Base-by-base conservation (phyloP, 2,113 vertebrate genomes). In the Corydoras maculifer region DNA sequence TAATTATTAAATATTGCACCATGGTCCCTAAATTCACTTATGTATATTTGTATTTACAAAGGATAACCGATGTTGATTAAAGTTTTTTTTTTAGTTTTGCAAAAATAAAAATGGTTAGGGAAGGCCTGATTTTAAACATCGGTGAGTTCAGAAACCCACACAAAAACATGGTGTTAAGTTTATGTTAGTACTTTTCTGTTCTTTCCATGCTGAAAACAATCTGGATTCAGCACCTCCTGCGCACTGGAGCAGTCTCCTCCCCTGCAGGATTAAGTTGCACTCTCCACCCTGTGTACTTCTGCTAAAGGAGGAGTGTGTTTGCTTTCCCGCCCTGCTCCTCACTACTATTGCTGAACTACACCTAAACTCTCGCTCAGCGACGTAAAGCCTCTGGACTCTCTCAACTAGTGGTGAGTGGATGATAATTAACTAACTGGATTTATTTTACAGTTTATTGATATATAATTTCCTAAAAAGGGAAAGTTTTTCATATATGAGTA, bases 281-380 rank as follows among this genome's bases (percentile, higher is more conserved):
- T n/a, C 14, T 15, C 54, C 12, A 14, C 54, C 54, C 14, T 14
- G 14, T 15, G 32, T 32, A 1, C 8, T 31, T 53, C 48, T 68
- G 65, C 59, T 58, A 69, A 73, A 68, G 76, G 77, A 70, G 77
- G 75, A 78, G 74, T 68, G 55, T 50, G 54, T n/a, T 7, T n/a
- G 54, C 51, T 70, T 55, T 66, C 35, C 58, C 73, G 67, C 67
- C 67, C 67, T 15, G 51, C 59, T 62, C 50, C 58, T 62, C 72
- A 65, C 35, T 69, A 80, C 71, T 78, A 57, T 72, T 77, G 70
- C 7, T 10, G 15, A 60, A 2, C 43, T 50, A 12, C 55, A 9
- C 15, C 65, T 10, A 14, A 15, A 14, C 13, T n/a, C 6, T n/a
- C 54, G 5, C 51, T 53, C 51, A 53, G 49, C 7, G 11, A 53